Evolutionary conservation across 37 sponge, comb jelly and placozoan genomes (phyloP), one percentile per base, ranked within the genome.

Genomic region (Chondrilla cf. caribensis): DNA sequence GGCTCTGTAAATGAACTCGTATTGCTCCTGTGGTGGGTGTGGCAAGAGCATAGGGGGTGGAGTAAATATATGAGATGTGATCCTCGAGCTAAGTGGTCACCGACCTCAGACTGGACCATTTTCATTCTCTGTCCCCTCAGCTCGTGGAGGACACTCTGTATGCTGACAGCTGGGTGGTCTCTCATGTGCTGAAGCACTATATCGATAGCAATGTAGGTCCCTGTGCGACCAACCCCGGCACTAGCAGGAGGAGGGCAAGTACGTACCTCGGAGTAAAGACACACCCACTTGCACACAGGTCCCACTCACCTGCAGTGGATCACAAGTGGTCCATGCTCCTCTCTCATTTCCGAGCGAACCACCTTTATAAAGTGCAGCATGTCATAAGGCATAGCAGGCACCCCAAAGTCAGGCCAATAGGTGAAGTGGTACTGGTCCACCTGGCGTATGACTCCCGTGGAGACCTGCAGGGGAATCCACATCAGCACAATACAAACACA

Each of bases 31-130:
- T 26, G 29, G 15, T 29, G 64, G 29, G 22, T 62, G 29, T 9
- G 64, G 4, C 25, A 29, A 62, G 64, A 6, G 17, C 17, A 17
- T 55, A 55, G 57, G 57, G 17, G 11, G 11, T 55, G 11, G 25
- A n/a, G 6, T 15, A 62, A 19, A 62, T 62, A 62, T 15, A 62
- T n/a, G 29, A 62, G 6, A 19, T 19, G 25, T 62, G 29, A 7
- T 5, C 15, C 6, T 62, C 9, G 51, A 6, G 64, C 57, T 3
- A 19, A 3, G 18, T n/a, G 17, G 41, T n/a, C 38, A 79, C 80
- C 28, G 15, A 82, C 82, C 70, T 28, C 70, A n/a, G 82, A 60
- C 70, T 82, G 82, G 37, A 82, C 82, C 82, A 82, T 82, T 6
- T 60, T 58, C 58, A 60, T 82, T 22, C 82, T 32, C 70, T 82